Conservation (phyloP, 2,888 invertebrate genomes). For the Philaethria dido region DNA sequence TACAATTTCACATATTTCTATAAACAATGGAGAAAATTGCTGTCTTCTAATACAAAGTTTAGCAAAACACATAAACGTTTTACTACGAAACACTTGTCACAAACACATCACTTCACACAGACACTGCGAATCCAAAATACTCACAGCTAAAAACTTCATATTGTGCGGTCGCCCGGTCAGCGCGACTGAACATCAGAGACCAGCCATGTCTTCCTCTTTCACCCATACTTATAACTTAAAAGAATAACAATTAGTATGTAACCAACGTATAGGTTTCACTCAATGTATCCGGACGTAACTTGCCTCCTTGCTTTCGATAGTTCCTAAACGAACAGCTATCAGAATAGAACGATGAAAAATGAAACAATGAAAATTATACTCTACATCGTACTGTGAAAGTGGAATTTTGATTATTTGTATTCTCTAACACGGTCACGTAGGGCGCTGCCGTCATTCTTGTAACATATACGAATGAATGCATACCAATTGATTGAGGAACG, state of each 20-base stretch:
- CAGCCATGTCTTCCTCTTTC: conserved; percentile 56
- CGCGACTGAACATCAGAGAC: conserved; percentile 63
- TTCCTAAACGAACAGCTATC: conserved; percentile 58
- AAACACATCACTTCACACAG: conserved; percentile 43
- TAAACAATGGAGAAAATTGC: too few relatives aligned
- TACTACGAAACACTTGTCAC: conserved; percentile 30
- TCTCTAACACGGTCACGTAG: conserved; percentile 56
- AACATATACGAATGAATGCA: conserved; percentile 67
- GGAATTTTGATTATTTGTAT: conserved; percentile 41
- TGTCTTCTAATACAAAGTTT: background rate
- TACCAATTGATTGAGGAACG: conserved; percentile 70
- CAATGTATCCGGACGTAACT: conserved; percentile 67
- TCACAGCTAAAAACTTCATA: conserved; percentile 70
- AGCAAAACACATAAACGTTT: background rate
- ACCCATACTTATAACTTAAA: conserved; percentile 80
- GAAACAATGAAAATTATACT: conserved; percentile 45
- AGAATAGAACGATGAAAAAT: conserved; percentile 54
- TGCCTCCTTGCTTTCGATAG: conserved; percentile 71
- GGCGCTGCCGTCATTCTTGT: conserved; percentile 74
- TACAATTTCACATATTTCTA: too few relatives aligned
- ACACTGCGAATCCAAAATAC: conserved; percentile 54
- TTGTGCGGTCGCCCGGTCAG: conserved; percentile 66
- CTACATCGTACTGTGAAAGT: conserved; percentile 48
- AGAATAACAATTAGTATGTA: conserved; percentile 70
- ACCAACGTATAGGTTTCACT: conserved; percentile 70